Conservation (phyloP, 2,113 vertebrate species). For the Ptilonorhynchus violaceus region DNA sequence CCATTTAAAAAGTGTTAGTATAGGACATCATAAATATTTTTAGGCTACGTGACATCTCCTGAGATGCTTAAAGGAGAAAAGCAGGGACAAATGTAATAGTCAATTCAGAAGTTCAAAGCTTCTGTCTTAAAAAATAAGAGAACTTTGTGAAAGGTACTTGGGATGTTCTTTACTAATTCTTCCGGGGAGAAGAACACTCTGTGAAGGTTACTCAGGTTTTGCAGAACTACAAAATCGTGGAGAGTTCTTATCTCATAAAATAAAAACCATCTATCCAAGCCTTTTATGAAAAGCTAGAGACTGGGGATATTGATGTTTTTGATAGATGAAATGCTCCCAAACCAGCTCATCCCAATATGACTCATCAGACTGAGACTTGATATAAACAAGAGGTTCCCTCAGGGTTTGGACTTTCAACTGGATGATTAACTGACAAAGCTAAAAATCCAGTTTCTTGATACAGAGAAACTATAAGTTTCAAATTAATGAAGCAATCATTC, state of each 20-base stretch:
- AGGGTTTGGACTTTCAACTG: slow-evolving; percentile 12
- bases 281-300: neutral
- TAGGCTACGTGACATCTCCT: neutral
- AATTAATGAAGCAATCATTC: slow-evolving; percentile 28
- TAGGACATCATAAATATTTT: neutral
- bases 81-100: neutral
- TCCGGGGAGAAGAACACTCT: neutral
- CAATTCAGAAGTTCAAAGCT: neutral
- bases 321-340: slow-evolving; percentile 35
- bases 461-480: neutral
- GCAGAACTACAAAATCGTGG: neutral
- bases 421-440: slow-evolving; percentile 25
- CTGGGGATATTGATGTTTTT: slow-evolving; percentile 31
- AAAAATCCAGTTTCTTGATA: slow-evolving; percentile 11
- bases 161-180: neutral
- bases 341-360: slow-evolving; percentile 8
- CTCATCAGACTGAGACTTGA: slow-evolving; percentile 14
- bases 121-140: neutral
- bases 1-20: neutral
- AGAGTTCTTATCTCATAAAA: neutral
- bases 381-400: slow-evolving; percentile 22
- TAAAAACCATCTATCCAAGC: neutral
- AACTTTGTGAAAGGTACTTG: neutral
- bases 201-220: neutral
- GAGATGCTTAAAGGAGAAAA: neutral